Conservation (phyloP, 30 jellyfish, hydroid and myxozoan genomes). For the Morbakka virulenta region DNA sequence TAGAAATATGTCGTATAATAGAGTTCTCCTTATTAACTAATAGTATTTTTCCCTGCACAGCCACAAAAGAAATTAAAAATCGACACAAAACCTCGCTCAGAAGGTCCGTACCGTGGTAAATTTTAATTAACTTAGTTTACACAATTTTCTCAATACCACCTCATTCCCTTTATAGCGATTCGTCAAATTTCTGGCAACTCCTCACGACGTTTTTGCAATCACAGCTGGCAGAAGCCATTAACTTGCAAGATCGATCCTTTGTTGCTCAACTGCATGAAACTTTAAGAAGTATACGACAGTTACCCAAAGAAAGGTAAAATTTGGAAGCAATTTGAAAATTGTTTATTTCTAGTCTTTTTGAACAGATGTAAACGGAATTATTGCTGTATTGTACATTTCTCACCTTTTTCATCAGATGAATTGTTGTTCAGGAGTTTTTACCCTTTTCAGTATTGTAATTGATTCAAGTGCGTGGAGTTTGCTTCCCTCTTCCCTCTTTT, state of each 20-base stretch:
- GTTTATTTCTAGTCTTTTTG: conserved; percentile 1
- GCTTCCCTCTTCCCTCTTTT: too few species aligned
- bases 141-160: neutral
- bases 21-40: neutral
- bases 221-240: conserved; percentile 95
- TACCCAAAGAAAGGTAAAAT: conserved; percentile 76
- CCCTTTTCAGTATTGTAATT: too few species aligned
- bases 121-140: too few species aligned
- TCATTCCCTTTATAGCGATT: conserved; percentile 53
- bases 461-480: too few species aligned
- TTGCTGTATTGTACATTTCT: neutral
- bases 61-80: too few species aligned
- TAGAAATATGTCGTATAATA: too few species aligned
- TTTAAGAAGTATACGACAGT: conserved; percentile 89
- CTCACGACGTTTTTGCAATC: conserved; percentile 94
- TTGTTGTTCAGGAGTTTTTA: too few species aligned
- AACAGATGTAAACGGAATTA: neutral
- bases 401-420: neutral
- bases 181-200: conserved; percentile 65
- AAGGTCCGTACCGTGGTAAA: too few species aligned
- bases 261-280: conserved; percentile 99
- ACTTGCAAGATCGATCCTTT: conserved; percentile 85
- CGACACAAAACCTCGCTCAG: too few species aligned
- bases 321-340: too few species aligned
- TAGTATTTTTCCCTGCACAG: neutral